Evolutionary conservation across 2,113 vertebrate species (phyloP).

Genomic region (Clupea harengus): DNA sequence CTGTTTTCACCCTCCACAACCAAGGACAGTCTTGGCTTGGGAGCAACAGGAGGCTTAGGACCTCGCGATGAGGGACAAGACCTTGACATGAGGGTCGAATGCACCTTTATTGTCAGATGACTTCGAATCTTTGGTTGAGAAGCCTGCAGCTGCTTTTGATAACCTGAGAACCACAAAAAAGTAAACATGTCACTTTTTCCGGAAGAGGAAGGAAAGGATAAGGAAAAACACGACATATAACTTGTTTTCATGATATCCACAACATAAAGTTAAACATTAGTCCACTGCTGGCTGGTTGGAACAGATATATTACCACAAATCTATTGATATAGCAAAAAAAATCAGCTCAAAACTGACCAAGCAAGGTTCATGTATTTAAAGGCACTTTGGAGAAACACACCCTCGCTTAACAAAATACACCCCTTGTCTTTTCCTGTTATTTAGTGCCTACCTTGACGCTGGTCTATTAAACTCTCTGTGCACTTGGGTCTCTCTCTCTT

Average conservation of each 20-base stretch:
- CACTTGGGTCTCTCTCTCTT: conserved; percentile 58
- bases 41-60: conserved; percentile 87
- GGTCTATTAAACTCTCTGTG: conserved; percentile 70
- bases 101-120: conserved; percentile 78
- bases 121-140: conserved; percentile 80
- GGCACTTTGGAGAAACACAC: conserved; percentile 64
- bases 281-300: not conserved
- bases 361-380: conserved; percentile 30
- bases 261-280: not conserved
- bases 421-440: conserved; percentile 75
- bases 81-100: conserved; percentile 79
- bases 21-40: conserved; percentile 80
- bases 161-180: conserved; percentile 70
- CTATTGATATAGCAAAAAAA: not conserved
- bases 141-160: conserved; percentile 81
- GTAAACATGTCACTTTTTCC: not conserved
- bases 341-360: not conserved
- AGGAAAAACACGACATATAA: not conserved
- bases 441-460: conserved; percentile 75
- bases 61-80: conserved; percentile 74
- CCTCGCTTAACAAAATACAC: conserved; percentile 69
- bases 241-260: not conserved
- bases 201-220: not conserved
- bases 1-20: conserved; percentile 63
- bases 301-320: not conserved